phyloP scores from a whole-genome alignment of 2,797 vertebrate species.

The Trichosurus vulpecula region DNA sequence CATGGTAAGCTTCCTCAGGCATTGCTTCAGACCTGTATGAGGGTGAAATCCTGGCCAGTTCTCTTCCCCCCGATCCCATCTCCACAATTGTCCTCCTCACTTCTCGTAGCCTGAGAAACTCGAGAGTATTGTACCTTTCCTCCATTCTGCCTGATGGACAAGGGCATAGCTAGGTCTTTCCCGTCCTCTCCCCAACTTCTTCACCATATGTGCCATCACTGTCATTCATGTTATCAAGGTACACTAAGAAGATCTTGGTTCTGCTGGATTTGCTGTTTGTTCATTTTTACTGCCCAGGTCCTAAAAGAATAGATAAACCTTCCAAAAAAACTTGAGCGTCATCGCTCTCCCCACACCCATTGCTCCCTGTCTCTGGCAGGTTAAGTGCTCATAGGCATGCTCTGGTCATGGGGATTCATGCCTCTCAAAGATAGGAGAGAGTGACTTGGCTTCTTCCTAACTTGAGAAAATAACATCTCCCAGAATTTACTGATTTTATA shows the following conservation, averaged over 20 bases:
- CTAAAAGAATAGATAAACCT: not conserved
- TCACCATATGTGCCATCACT: not conserved
- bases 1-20: not conserved
- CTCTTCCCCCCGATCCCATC: not conserved
- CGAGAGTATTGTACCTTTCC: not conserved
- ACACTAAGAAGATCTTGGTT: not conserved
- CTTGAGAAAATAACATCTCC: not conserved
- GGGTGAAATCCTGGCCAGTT: constrained; percentile 17
- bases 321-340: not conserved
- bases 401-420: not conserved
- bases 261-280: not conserved
- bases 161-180: not conserved
- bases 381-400: not conserved
- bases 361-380: not conserved
- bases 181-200: not conserved
- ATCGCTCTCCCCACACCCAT: not conserved
- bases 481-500: not conserved
- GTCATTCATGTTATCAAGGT: not conserved
- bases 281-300: not conserved
- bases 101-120: not conserved
- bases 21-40: not conserved
- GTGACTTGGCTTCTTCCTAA: not conserved
- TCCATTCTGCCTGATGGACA: not conserved
- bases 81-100: not conserved
- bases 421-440: not conserved